phyloP scores from a whole-genome alignment of 2,888 invertebrate genomes.

The Maniola hyperantus region DNA sequence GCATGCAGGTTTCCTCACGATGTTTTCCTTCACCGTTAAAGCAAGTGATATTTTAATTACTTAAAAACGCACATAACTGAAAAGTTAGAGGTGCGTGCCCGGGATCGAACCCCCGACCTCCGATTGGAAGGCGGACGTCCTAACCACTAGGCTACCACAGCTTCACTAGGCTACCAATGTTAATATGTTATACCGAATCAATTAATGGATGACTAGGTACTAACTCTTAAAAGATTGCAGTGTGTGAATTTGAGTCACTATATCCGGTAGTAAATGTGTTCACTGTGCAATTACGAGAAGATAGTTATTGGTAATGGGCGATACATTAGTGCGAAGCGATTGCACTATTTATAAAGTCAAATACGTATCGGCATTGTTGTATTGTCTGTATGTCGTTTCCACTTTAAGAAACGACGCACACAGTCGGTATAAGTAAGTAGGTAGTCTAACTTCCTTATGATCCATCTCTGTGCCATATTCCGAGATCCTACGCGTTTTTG shows the following conservation, averaged over 20 bases:
- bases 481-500: slow-evolving; percentile 43
- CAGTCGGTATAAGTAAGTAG: slow-evolving; percentile 20
- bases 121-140: no score
- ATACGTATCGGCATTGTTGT: slow-evolving; percentile 74
- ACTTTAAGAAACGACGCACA: slow-evolving; percentile 62
- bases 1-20: no score
- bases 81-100: no score
- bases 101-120: no score
- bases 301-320: slow-evolving; percentile 39
- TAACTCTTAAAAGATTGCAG: slow-evolving; percentile 2
- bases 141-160: no score
- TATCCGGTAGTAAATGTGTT: slow-evolving; percentile 38
- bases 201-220: neutral
- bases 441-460: slow-evolving; percentile 57
- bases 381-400: slow-evolving; percentile 71
- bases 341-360: slow-evolving; percentile 78
- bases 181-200: no score
- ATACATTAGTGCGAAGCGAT: slow-evolving; percentile 46
- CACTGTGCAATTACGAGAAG: slow-evolving; percentile 32
- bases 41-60: no score
- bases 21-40: no score
- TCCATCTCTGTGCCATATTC: slow-evolving; percentile 46
- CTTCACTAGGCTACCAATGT: no score
- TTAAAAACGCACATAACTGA: no score
- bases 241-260: slow-evolving; percentile 19